Conservation (phyloP, 1,140 invertebrate genomes). For the Procambarus clarkii region DNA sequence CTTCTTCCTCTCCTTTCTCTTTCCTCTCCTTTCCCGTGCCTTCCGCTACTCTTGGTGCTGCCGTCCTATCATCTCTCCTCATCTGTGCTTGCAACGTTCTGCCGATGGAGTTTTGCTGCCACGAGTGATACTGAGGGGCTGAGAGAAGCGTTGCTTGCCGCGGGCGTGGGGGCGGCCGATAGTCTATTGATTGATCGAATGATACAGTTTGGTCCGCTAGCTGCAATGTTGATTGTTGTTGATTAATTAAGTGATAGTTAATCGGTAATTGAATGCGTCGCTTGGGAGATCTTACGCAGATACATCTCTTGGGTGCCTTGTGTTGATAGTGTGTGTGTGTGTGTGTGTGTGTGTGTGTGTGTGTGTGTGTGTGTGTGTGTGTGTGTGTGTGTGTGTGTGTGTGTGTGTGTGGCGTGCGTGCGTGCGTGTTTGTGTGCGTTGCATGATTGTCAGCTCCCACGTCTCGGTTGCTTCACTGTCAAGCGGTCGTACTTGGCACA, state of each 20-base stretch:
- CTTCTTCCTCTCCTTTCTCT: not conserved
- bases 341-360: conserved; percentile 35
- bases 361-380: conserved; percentile 31
- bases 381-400: not conserved
- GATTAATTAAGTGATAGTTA: conserved; percentile 66
- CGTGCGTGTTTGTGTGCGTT: conserved; percentile 1
- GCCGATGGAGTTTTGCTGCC: too few relatives aligned
- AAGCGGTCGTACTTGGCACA: too few relatives aligned
- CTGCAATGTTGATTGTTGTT: conserved; percentile 47
- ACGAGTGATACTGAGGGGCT: too few relatives aligned
- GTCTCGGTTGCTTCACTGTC: too few relatives aligned
- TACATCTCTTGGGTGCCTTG: conserved; percentile 4
- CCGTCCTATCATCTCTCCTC: too few relatives aligned
- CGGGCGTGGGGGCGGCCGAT: not conserved
- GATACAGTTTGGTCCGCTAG: conserved; percentile 3
- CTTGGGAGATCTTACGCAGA: conserved; percentile 39
- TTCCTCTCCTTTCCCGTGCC: too few relatives aligned
- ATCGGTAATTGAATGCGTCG: conserved; percentile 39
- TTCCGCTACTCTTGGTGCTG: not conserved
- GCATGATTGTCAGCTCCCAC: too few relatives aligned
- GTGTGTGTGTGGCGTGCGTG: not conserved
- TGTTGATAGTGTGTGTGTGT: conserved; percentile 39
- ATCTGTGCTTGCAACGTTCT: too few relatives aligned
- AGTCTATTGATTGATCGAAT: not conserved
- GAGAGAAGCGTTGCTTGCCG: not conserved